phyloP scores from a whole-genome alignment of 2,113 vertebrate species.

The Sakesphorus luctuosus region DNA sequence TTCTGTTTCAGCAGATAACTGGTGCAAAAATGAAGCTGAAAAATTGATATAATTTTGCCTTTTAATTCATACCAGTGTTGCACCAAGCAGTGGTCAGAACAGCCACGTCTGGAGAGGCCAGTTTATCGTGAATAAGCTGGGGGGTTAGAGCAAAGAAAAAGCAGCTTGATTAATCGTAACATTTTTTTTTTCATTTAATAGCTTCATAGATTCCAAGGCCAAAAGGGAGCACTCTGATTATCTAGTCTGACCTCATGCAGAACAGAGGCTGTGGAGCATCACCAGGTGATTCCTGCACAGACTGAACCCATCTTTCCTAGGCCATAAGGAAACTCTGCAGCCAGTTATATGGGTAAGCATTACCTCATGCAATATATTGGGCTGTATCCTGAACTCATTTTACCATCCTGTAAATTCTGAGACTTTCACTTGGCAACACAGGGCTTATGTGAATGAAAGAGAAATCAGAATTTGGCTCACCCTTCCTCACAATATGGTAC shows the following conservation, averaged over 20 bases:
- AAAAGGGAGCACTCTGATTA: not conserved
- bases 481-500: not conserved
- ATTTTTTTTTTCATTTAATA: constrained; percentile 39
- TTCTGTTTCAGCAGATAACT: not conserved
- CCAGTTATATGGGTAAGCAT: not conserved
- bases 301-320: not conserved
- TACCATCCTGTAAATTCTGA: not conserved
- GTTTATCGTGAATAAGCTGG: not conserved
- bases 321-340: not conserved
- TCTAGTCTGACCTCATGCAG: constrained; percentile 11
- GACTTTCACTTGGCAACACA: not conserved
- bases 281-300: not conserved
- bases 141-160: not conserved
- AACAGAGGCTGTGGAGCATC: not conserved
- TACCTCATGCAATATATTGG: not conserved
- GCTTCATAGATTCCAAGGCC: not conserved
- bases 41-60: not conserved
- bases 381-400: not conserved
- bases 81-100: not conserved
- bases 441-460: not conserved
- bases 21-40: not conserved
- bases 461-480: not conserved
- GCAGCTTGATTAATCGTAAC: constrained; percentile 13
- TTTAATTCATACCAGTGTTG: not conserved
- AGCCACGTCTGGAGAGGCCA: not conserved